Evolutionary conservation across 1,140 invertebrate species (phyloP).

Genomic region (Phymastichus coffea): DNA sequence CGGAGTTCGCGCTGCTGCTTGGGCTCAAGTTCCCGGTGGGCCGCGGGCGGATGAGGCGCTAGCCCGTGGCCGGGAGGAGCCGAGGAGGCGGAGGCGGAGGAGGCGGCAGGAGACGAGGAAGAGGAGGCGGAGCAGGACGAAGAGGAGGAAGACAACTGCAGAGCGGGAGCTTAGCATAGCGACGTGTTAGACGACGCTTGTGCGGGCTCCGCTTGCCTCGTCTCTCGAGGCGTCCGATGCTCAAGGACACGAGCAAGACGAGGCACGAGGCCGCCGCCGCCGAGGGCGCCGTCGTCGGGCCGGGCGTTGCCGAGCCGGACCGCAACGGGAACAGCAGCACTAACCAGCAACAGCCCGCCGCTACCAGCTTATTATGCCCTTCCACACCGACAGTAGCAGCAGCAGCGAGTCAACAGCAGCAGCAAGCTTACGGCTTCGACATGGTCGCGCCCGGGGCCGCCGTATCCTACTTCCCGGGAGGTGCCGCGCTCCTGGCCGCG

Average conservation of each 20-base stretch:
- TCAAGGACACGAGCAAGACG: constrained; percentile 46
- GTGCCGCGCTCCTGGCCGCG: constrained; percentile 9
- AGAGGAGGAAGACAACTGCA: not conserved
- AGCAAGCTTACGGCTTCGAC: constrained; percentile 9
- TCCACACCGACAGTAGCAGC: constrained; percentile 3
- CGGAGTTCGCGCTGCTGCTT: not conserved
- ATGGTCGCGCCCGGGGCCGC: constrained; percentile 8
- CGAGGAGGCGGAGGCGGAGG: not conserved
- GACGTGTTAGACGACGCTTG: too few relatives aligned
- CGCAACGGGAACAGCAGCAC: constrained; percentile 36
- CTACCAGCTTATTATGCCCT: too few relatives aligned
- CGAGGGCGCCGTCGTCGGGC: constrained; percentile 37
- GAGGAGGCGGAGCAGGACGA: not conserved
- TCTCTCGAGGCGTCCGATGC: constrained; percentile 47
- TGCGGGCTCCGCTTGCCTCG: constrained; percentile 20
- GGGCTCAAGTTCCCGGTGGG: not conserved
- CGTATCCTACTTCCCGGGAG: constrained; percentile 12
- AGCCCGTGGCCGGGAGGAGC: not conserved
- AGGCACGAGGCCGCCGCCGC: constrained; percentile 38
- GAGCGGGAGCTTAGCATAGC: not conserved
- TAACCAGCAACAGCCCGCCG: constrained; percentile 26
- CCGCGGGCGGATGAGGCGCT: constrained; percentile 17
- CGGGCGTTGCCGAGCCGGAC: constrained; percentile 38
- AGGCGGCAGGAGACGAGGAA: not conserved
- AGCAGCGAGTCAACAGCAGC: not conserved